Evolutionary conservation across 2,797 vertebrate species (phyloP).

Genomic region (Oreonectes daqikongensis): DNA sequence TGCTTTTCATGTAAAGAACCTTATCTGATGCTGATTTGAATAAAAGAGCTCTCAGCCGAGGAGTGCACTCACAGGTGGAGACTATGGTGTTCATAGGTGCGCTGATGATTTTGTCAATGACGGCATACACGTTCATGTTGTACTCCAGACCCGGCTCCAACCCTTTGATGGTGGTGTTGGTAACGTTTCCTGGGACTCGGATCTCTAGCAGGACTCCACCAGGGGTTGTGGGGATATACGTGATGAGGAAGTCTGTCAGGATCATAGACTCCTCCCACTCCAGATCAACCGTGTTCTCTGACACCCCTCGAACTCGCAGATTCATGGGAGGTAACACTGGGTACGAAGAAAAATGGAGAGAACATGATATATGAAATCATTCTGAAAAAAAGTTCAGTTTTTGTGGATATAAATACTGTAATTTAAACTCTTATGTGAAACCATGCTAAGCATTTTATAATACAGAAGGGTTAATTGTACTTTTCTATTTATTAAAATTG

Average conservation of each 20-base stretch:
- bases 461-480: no score
- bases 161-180: conserved; percentile 82
- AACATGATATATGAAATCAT: conserved; percentile 1
- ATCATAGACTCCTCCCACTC: conserved; percentile 87
- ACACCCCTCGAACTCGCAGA: conserved; percentile 82
- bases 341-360: conserved; percentile 48
- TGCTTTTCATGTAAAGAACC: background rate
- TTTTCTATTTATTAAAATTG: no score
- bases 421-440: no score
- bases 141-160: conserved; percentile 92
- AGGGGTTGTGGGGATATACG: conserved; percentile 83
- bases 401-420: background rate
- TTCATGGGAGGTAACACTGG: conserved; percentile 90
- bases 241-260: conserved; percentile 89
- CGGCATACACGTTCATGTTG: conserved; percentile 90
- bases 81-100: conserved; percentile 83
- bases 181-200: conserved; percentile 87
- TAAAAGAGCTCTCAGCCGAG: conserved; percentile 6
- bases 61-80: conserved; percentile 88
- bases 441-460: no score
- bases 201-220: conserved; percentile 89
- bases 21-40: conserved; percentile 22
- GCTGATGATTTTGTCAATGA: conserved; percentile 88
- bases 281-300: conserved; percentile 87
- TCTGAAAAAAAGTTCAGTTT: conserved; percentile 15